Base-by-base conservation (phyloP, 2,113 vertebrate genomes). In the Hemichromis elongatus region DNA sequence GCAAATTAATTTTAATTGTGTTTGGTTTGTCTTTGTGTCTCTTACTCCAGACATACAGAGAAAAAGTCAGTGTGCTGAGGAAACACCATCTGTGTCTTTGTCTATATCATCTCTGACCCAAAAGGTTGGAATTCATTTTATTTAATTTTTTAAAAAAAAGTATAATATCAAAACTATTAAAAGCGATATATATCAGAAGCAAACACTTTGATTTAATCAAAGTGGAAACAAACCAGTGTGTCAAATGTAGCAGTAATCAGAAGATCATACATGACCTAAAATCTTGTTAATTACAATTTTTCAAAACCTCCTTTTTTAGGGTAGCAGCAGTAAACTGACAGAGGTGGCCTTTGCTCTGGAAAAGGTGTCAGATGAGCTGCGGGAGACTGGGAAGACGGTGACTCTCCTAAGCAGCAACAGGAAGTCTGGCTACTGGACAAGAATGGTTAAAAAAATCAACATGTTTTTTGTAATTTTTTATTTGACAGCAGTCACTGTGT, bases 401-500 rank as follows among this genome's bases (percentile, higher is more conserved):
- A 24, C 5, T 63, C 68, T 37, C 3, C 47, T 86, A 9, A 35
- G 45, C 33, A 40, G 18, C 21, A 42, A 47, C 9, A 30, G 28
- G 6, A 10, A 77, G 13, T 21, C 55, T 2, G 56, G 50, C 26
- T 81, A 82, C 70, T 86, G 85, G 85, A 68, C 47, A 26, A 26
- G 12, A 35, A 21, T 86, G 35, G 79, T 59, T 47, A 40, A 55
- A 56, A 78, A 55, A 55, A 68, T 86, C 16, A 82, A 82, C 79
- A 82, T 42, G 50, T 28, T 35, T 33, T 86, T 82, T 10, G 5
- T 12, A 9, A 53, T 81, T 18, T 33, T 77, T 54, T 86, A 86
- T 30, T 21, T 82, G 5, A 26, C 16, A 47, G 47, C 33, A 5
- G 26, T 42, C 26, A 2, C 24, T 66, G 13, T 86, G 33, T 86